Conservation (phyloP, 2,113 vertebrate species). For the Glaucomys volans region DNA sequence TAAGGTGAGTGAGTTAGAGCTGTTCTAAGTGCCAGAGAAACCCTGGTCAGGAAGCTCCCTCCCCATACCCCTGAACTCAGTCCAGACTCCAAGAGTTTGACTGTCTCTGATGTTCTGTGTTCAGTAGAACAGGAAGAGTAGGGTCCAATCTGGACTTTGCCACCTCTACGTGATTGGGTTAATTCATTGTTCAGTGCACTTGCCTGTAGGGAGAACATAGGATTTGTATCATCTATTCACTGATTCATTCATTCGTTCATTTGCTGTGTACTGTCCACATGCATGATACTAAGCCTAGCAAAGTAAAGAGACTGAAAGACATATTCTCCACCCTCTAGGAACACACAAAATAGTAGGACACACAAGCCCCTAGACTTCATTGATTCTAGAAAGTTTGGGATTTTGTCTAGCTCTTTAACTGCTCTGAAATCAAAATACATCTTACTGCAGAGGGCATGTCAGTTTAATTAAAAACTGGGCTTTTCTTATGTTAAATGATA, state of each 20-base stretch:
- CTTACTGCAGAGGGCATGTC: not conserved
- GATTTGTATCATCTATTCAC: not conserved
- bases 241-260: not conserved
- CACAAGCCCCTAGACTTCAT: not conserved
- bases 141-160: not conserved
- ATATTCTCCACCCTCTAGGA: not conserved
- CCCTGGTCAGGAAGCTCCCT: not conserved
- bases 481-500: not conserved
- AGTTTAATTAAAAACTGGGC: not conserved
- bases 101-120: not conserved
- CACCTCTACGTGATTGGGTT: not conserved
- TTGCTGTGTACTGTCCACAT: not conserved
- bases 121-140: not conserved
- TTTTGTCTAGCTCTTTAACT: not conserved
- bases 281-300: not conserved
- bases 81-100: not conserved
- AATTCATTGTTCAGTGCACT: not conserved
- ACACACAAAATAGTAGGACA: not conserved
- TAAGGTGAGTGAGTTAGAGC: not conserved
- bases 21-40: not conserved
- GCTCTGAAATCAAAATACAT: not conserved
- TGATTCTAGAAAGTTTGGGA: not conserved
- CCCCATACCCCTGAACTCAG: too few relatives aligned
- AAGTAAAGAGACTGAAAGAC: not conserved
- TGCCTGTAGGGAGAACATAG: not conserved